Base-by-base conservation (phyloP, 2,113 vertebrate species). In the Pangasianodon hypophthalmus region DNA sequence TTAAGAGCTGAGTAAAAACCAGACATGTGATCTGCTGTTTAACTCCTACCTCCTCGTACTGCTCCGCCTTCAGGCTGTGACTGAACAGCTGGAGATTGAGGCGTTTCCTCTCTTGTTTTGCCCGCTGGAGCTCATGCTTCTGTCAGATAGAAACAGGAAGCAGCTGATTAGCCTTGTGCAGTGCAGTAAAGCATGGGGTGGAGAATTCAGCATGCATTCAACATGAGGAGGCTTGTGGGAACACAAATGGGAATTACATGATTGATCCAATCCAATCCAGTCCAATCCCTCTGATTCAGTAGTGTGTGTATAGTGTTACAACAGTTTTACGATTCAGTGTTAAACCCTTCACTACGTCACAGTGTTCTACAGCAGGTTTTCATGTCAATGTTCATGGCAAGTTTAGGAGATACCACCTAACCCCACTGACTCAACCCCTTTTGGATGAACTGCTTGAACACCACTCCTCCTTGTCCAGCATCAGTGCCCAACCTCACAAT, bases 111-210 rank as follows among this genome's bases (percentile, higher is more conserved):
- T 96, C 95, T 88, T 93, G 95, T 94, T 93, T 90, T 37, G 94
- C 96, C 94, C 96, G 95, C 92, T 96, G 95, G 92, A 96, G 95
- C 93, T 96, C 97, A 91, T 95, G 91, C 92, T 96, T 96, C 97
- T 98, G 86, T 29, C 46, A 88, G n/a, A 50, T 54, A 64, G n/a
- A 80, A 69, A 84, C 84, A 84, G 18, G 52, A 21, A 87, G 89
- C 16, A 62, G 7, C 14, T 60, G n/a, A n/a, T 75, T 83, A 62
- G 29, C 11, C 11, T 54, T 75, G 37, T 52, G 48, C 32, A 41
- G 58, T 54, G 79, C 10, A 56, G 60, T 69, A 54, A 56, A 71
- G 62, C 19, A 8, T 3, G 24, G 67, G 21, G n/a, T 44, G 48
- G 8, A 26, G 62, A 44, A 75, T 67, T 69, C n/a, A 44, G 64